Evolutionary conservation across 1,140 invertebrate genomes (phyloP).

Genomic region (Eufriesea mexicana): DNA sequence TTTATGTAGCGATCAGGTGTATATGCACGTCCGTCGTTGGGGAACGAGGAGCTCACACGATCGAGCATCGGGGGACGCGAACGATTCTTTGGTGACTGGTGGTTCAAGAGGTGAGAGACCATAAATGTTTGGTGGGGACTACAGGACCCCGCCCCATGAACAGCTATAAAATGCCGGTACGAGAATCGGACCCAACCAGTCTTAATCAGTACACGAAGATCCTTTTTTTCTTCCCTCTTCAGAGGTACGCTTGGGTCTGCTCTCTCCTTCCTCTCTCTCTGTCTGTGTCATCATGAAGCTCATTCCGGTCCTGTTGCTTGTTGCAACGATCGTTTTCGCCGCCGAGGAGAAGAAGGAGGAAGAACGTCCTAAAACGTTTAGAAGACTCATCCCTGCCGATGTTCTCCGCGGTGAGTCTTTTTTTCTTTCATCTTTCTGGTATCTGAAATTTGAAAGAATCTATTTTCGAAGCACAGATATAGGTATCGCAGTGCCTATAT

Average conservation of each 20-base stretch:
- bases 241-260: conserved; percentile 4
- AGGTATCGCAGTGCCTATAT: neutral
- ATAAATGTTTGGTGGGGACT: conserved; percentile 53
- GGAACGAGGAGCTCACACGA: conserved; percentile 4
- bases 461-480: neutral
- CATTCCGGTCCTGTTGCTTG: conserved; percentile 80
- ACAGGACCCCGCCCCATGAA: conserved; percentile 74
- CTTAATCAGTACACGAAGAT: conserved; percentile 74
- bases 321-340: conserved; percentile 83
- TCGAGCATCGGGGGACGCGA: conserved; percentile 37
- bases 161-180: conserved; percentile 78
- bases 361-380: conserved; percentile 86
- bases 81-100: conserved; percentile 65
- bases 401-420: conserved; percentile 88
- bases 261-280: conserved; percentile 21
- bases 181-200: conserved; percentile 79
- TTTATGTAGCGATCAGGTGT: neutral
- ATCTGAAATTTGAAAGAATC: neutral
- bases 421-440: neutral
- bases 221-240: conserved; percentile 45
- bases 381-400: conserved; percentile 92
- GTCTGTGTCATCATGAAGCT: conserved; percentile 74
- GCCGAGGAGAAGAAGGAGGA: conserved; percentile 84
- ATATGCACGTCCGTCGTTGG: neutral
- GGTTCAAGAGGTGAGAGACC: conserved; percentile 68